Conservation (phyloP, 2,113 vertebrate genomes). For the Ammodytes marinus region DNA sequence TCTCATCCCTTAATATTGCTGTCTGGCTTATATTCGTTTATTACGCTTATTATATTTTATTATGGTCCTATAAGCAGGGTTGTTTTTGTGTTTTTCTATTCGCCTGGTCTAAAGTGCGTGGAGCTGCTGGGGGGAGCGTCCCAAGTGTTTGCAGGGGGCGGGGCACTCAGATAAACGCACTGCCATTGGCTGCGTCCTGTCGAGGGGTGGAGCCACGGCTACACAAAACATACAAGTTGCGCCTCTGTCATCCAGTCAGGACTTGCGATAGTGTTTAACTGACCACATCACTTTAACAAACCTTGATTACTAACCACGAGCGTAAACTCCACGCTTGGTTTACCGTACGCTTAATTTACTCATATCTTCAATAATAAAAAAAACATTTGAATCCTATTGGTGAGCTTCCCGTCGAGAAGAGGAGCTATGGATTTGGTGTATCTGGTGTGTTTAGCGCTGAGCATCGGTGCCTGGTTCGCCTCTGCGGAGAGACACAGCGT, state of each 20-base stretch:
- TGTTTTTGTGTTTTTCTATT: slow-evolving; percentile 43
- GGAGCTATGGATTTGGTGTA: slow-evolving; percentile 80
- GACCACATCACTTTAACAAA: too few relatives aligned
- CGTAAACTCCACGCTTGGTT: neutral
- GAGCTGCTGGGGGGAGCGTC: slow-evolving; percentile 22
- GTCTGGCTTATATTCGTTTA: neutral
- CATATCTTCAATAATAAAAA: neutral
- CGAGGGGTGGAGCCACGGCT: slow-evolving; percentile 30
- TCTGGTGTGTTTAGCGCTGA: slow-evolving; percentile 74
- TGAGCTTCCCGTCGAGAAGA: slow-evolving; percentile 33
- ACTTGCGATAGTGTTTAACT: neutral
- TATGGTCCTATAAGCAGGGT: neutral
- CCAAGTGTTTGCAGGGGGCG: slow-evolving; percentile 14
- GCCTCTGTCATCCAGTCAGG: slow-evolving; percentile 29
- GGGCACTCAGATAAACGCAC: neutral
- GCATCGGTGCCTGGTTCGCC: slow-evolving; percentile 71
- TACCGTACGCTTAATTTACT: neutral
- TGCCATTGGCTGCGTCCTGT: slow-evolving; percentile 33
- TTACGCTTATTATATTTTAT: neutral
- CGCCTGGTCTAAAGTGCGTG: neutral
- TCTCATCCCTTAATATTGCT: neutral
- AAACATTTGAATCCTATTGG: neutral
- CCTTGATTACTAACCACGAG: neutral
- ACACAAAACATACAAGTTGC: slow-evolving; percentile 59
- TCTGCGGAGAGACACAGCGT: slow-evolving; percentile 86